Evolutionary conservation across 2,888 invertebrate species (phyloP), one percentile per base, ranked within the genome.

Genomic region (Spisula solida): DNA sequence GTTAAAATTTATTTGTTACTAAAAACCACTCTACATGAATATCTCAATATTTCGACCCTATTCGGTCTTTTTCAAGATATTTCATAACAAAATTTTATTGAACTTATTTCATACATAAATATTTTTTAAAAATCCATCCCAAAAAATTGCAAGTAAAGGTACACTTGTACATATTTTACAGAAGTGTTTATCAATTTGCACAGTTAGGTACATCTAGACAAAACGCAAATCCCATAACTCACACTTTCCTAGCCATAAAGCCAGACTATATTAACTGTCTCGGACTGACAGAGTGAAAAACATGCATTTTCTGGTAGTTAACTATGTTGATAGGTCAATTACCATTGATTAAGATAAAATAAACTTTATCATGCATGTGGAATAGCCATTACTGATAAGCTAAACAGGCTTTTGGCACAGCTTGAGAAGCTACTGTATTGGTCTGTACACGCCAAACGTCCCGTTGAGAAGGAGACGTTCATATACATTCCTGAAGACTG

Each of bases 331-430:
- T 78, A 55, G 85, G 85, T 88, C 88, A 85, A 88, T 88, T 88
- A 88, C 81, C 78, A 66, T 66, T 82, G 79, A 88, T 88, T 85
- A 88, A 88, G 88, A 88, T 88, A 86, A 41, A 56, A 56, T 31
- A 82, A 51, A 82, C 60, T 25, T 55, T 75, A 87, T 82, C 82
- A 56, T 78, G 75, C 87, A 87, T 81, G 82, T 87, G 87, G 78
- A 82, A 87, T 82, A 82, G 81, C 87, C 82, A 82, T 87, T 60
- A 82, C 29, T 83, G 85, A 85, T 85, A 85, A 79, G 85, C 48
- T 60, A 48, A 31, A 34, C 85, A 85, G 60, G 41, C 51, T 75
- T 75, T 75, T 34, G 34, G 34, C 75, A 75, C 34, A 75, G 75
- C 75, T 34, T 14, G 75, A 75, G 75, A 34, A 18, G 41, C 41